Base-by-base conservation (phyloP, 2,888 invertebrate genomes). In the Tuta absoluta region DNA sequence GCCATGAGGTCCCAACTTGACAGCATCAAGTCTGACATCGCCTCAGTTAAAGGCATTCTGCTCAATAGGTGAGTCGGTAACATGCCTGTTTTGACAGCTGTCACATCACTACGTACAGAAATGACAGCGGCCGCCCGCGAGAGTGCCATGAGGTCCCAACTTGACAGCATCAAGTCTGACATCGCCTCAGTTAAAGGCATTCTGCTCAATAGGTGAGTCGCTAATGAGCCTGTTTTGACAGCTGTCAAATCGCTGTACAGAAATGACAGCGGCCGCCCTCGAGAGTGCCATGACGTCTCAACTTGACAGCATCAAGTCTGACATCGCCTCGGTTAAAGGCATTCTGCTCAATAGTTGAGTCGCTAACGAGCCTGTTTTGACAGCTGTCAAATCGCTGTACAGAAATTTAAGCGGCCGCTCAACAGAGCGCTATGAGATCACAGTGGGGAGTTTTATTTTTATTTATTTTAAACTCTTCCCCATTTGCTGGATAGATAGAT, bases 251-350 rank as follows among this genome's bases (percentile, higher is more conserved):
- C 94, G 73, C 92, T 96, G 95, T 69, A 90, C 92, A 0, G 94
- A 95, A 72, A 92, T 96, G 66, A 93, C 94, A 65, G 84, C 91
- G 49, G 81, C 89, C 10, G 86, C 82, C 1, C 87, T 87, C 68
- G 87, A 91, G 69, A 87, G 79, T 66, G 87, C 91, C n/a, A 75
- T 94, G 57, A 85, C 93, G 64, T 91, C 93, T n/a, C 94, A 95
- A 74, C 85, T 95, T 11, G 93, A 93, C 69, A 93, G 93, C 63
- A 89, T 96, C 66, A 95, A 95, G 78, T 91, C 93, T 62, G 96
- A 96, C 74, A 86, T 96, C 48, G 92, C 94, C 0, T 94, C 95
- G 14, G 94, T 96, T 23, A 96, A 96, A 83, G 95, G 95, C 63
- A 92, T 96, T 63, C 81, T 96, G 57, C 86, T 96, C 21, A 95